Conservation (phyloP, 2,113 vertebrate species). For the Petroica traversi region DNA sequence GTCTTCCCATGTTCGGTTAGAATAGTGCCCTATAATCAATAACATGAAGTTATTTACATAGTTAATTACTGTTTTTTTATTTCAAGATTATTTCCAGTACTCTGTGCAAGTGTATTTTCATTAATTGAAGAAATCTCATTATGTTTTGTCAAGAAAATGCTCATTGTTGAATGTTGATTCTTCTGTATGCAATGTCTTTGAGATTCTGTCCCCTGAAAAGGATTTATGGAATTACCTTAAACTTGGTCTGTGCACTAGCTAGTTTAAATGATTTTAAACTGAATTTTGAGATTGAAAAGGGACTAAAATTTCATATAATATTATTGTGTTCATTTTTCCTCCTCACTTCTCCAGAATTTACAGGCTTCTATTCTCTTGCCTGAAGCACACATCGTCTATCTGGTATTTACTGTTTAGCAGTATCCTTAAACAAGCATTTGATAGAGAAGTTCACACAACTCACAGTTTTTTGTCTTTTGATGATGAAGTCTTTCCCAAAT, state of each 20-base stretch:
- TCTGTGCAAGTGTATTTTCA: background rate
- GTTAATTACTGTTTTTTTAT: background rate
- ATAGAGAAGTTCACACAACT: background rate
- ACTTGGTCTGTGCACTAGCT: background rate
- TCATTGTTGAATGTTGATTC: background rate
- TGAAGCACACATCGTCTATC: background rate
- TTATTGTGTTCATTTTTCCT: background rate
- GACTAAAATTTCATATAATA: background rate
- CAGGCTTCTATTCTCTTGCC: background rate
- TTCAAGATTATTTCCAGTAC: background rate
- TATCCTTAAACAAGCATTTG: background rate
- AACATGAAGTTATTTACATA: background rate
- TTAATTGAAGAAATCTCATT: background rate
- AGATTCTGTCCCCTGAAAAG: background rate
- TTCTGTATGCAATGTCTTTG: background rate
- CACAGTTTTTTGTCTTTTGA: background rate
- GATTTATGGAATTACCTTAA: background rate
- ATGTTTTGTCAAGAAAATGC: background rate
- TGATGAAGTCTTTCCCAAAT: background rate
- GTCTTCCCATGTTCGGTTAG: background rate
- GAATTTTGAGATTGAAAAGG: background rate
- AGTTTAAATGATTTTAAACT: background rate
- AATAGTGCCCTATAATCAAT: background rate
- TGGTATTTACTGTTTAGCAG: background rate
- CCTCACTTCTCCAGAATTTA: background rate